Percentiles rank a stretch among this genome's conserved stretches.
Evolutionary conservation across 2,113 vertebrate species (phyloP).

Genomic region (Hemiscyllium ocellatum): DNA sequence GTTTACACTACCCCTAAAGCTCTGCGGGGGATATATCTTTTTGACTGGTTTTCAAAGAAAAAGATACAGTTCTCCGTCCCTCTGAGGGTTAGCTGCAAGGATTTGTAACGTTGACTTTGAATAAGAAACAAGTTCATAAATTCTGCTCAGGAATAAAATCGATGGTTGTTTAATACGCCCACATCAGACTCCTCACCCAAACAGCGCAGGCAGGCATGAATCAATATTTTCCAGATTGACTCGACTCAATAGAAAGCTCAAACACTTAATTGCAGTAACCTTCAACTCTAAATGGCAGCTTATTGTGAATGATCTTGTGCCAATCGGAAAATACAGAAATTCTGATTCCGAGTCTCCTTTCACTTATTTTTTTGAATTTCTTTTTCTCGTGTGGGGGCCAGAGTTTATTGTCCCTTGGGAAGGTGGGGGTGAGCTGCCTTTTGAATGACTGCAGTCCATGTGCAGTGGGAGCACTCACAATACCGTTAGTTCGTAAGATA

Average conservation of each 20-base stretch:
- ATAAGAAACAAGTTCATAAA: neutral
- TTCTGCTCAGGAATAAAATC: neutral
- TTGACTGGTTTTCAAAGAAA: neutral
- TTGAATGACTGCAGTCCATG: neutral
- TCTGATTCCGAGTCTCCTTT: neutral
- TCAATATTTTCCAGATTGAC: conserved; percentile 26
- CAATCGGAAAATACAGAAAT: neutral
- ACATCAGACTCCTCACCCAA: conserved; percentile 5
- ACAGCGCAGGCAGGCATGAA: neutral
- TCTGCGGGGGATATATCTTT: neutral
- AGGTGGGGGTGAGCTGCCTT: neutral
- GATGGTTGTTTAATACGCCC: neutral
- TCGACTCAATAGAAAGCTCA: no score
- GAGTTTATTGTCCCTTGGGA: neutral
- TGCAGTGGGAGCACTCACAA: neutral
- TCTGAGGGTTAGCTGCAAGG: neutral
- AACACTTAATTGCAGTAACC: neutral
- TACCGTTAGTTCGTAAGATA: neutral
- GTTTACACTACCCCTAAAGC: neutral
- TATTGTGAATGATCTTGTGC: neutral
- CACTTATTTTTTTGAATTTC: neutral
- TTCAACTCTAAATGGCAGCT: neutral
- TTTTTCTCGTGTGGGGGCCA: neutral
- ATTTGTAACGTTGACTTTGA: conserved; percentile 17
- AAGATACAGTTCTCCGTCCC: no score